These are phyloP conservation scores for Centroberyx gerrardi DNA, from an alignment of 2,797 vertebrate genomes.

Conservation along the genomic window DNA sequence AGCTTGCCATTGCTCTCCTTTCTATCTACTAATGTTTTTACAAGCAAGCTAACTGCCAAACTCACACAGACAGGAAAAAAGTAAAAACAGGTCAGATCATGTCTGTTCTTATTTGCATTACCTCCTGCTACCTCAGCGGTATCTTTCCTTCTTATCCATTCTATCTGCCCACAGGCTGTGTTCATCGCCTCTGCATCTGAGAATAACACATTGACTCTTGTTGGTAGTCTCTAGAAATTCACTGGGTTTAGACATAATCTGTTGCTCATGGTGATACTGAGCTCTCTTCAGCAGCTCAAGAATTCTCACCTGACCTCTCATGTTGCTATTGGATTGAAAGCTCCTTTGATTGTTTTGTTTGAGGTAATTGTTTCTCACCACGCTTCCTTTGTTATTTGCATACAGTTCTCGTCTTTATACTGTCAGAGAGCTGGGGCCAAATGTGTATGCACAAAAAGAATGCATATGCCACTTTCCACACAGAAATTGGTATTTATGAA, in stretches of 20 bases:
- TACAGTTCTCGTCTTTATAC: too few species aligned
- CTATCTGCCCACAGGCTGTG: background rate
- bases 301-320: background rate
- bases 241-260: background rate
- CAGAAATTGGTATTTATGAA: too few species aligned
- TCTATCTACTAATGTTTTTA: too few species aligned
- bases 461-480: too few species aligned
- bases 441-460: too few species aligned
- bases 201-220: slow-evolving; percentile 4
- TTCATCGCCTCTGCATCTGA: too few species aligned
- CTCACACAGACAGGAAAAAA: background rate
- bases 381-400: too few species aligned
- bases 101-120: slow-evolving; percentile 20
- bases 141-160: background rate
- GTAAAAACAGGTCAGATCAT: slow-evolving; percentile 6
- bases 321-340: background rate
- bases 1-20: background rate
- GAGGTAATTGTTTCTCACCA: too few species aligned
- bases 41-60: background rate
- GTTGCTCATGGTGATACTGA: too few species aligned
- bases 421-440: too few species aligned
- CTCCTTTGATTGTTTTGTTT: too few species aligned
- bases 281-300: background rate
- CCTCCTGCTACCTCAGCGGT: background rate
- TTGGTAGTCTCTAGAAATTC: background rate